These are phyloP conservation scores for Ostrea edulis DNA, from an alignment of 1,140 invertebrate genomes.

Conservation along the genomic window DNA sequence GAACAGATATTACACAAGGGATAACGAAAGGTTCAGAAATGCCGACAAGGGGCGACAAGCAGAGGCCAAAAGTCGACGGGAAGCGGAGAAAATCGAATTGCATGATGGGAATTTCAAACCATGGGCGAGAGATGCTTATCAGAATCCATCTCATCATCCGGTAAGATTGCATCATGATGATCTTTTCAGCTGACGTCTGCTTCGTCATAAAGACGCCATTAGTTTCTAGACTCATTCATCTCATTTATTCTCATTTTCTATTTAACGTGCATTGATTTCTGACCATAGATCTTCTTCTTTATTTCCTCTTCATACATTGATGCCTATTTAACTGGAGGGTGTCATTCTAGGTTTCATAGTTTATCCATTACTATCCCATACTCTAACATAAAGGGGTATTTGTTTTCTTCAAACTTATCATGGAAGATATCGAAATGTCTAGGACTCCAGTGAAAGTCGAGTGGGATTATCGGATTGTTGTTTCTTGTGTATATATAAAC, in stretches of 20 bases:
- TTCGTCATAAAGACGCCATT: neutral
- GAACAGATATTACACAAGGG: neutral
- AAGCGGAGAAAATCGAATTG: slow-evolving; percentile 48
- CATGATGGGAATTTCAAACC: slow-evolving; percentile 57
- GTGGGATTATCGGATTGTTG: neutral
- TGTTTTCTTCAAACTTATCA: neutral
- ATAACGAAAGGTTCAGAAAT: neutral
- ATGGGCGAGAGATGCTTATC: slow-evolving; percentile 15
- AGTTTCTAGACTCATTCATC: neutral
- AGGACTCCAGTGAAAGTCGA: neutral
- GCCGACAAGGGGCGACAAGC: neutral
- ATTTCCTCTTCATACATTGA: neutral
- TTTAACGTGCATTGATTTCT: neutral
- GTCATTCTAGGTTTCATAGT: neutral
- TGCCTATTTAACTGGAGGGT: neutral
- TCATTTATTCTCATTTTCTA: neutral
- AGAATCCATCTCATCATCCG: neutral
- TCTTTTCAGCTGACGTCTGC: neutral
- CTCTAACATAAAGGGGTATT: neutral
- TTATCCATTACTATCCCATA: neutral
- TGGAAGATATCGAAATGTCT: neutral
- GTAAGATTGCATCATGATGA: slow-evolving; percentile 10
- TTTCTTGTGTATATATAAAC: neutral
- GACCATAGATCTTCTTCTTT: neutral
- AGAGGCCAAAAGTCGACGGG: slow-evolving; percentile 33